phyloP scores from a whole-genome alignment of 1,140 invertebrate species.

The Pseudomyrmex sp. region DNA sequence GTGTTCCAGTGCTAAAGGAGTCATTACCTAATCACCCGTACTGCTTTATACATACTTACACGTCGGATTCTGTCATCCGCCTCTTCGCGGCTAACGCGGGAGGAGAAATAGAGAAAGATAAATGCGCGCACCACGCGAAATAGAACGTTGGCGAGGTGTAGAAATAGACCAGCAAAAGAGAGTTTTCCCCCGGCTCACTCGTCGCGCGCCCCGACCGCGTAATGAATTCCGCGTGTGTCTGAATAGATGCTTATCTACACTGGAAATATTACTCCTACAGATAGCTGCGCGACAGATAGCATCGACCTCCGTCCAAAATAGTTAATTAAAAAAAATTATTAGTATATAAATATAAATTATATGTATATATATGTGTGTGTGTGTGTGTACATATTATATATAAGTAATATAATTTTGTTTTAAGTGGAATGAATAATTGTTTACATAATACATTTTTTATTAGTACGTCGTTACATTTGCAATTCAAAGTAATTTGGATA shows the following conservation, averaged over 20 bases:
- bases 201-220: background rate
- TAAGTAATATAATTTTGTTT: too few species aligned
- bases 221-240: conserved; percentile 36
- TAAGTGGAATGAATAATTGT: too few species aligned
- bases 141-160: conserved; percentile 25
- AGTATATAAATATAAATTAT: background rate
- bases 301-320: background rate
- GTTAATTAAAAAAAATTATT: conserved; percentile 13
- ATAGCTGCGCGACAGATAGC: background rate
- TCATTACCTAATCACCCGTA: conserved; percentile 71
- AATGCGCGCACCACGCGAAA: conserved; percentile 44
- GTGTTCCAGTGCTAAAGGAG: conserved; percentile 65
- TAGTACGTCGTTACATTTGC: too few species aligned
- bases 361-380: too few species aligned
- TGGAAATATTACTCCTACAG: conserved; percentile 16
- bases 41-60: conserved; percentile 69
- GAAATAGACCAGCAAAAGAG: conserved; percentile 48
- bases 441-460: too few species aligned
- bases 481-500: background rate
- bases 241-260: conserved; percentile 45
- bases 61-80: conserved; percentile 62
- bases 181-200: background rate
- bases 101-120: conserved; percentile 61
- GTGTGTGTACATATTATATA: too few species aligned
- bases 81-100: conserved; percentile 33